These are phyloP conservation scores for Pseudococcus longispinus DNA, from an alignment of 2,888 invertebrate species.

Conservation along the genomic window DNA sequence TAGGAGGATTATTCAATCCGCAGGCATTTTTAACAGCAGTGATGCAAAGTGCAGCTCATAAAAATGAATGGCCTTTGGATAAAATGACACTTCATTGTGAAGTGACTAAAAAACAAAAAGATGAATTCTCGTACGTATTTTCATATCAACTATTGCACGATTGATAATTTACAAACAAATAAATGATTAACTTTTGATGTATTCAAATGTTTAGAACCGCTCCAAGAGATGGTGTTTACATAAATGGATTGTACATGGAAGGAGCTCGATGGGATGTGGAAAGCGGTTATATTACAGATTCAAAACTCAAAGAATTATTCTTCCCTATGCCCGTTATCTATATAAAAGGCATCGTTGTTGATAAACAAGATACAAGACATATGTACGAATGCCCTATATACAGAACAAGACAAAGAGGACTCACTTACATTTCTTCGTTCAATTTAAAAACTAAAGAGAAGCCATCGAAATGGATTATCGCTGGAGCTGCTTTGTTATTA, in stretches of 20 bases:
- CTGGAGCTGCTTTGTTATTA: constrained; percentile 88
- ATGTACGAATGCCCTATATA: constrained; percentile 94
- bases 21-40: constrained; percentile 96
- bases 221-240: constrained; percentile 89
- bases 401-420: constrained; percentile 86
- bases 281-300: constrained; percentile 80
- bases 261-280: constrained; percentile 91
- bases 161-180: too few species aligned
- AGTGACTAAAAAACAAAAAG: constrained; percentile 86
- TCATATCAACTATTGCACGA: neutral
- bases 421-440: constrained; percentile 95
- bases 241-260: constrained; percentile 90
- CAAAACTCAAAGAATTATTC: constrained; percentile 86
- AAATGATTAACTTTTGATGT: neutral
- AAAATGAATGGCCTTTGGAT: constrained; percentile 95
- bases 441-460: constrained; percentile 88
- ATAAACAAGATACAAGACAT: constrained; percentile 86
- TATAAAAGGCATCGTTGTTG: constrained; percentile 84
- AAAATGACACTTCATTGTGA: constrained; percentile 95
- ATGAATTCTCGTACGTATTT: constrained; percentile 75
- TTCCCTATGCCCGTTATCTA: constrained; percentile 90
- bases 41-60: constrained; percentile 95
- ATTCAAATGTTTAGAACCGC: constrained; percentile 67
- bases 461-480: constrained; percentile 89
- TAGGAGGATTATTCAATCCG: constrained; percentile 95